Base-by-base conservation (phyloP, 2,113 vertebrate species). In the Cryptomyrus ogoouensis region DNA sequence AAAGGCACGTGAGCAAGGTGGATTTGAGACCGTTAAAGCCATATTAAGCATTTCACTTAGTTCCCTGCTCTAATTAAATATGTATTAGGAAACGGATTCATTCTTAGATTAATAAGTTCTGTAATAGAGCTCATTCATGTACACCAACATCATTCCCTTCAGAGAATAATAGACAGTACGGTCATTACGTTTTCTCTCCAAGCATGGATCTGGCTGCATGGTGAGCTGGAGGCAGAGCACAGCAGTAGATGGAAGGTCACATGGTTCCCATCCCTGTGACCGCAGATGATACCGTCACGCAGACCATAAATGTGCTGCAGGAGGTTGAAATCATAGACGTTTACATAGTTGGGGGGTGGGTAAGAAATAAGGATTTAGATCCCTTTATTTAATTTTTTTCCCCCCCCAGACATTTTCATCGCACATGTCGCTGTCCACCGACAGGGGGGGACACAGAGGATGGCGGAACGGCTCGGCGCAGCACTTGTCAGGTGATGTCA, bases 401-500 rank as follows among this genome's bases (percentile, higher is more conserved):
- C 4, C 4, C 1, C 15, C 35, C 27, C 13, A 19, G 35, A 77
- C 70, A 42, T 77, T 77, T 19, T 35, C 74, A 19, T 42, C 15
- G 15, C 74, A 21, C 35, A 42, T 21, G 74, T 42, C 74, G 35
- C 74, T 27, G 74, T 35, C 74, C 74, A 7, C 74, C 13, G 70
- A 80, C 35, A 0, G 31, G 70, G 27, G 12, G 15, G 35, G 31
- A 39, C 4, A n/a, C 9, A 10, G 93, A 89, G 88, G 88, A 90
- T 86, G 62, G 92, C 86, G 92, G 94, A 92, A 27, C 94, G 95
- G 96, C 92, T 95, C 94, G 95, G 93, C 91, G 91, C 91, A 91
- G 94, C 94, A 95, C 93, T 93, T 95, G 94, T 94, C 93, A 93
- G 94, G 93, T 96, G 95, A 96, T 95, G 94, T 95, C 95, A 96